Percentiles rank a stretch among this genome's conserved stretches.
phyloP scores from a whole-genome alignment of 2,888 invertebrate species.

The Cryptophagus acutangulus region DNA sequence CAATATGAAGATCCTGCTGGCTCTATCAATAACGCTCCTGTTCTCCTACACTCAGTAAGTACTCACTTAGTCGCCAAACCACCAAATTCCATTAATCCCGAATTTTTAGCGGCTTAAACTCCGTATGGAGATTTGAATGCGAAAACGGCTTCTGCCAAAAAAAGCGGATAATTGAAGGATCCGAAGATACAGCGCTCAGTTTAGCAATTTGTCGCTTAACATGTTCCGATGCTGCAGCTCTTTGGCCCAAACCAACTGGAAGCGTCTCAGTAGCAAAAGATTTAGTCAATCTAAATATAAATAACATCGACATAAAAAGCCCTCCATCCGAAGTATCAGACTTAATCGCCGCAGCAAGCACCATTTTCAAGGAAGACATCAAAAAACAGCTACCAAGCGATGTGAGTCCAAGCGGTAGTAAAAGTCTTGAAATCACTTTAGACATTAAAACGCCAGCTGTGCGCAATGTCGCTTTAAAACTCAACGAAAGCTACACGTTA shows the following conservation, averaged over 20 bases:
- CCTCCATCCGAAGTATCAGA: conserved; percentile 34
- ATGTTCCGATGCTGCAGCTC: conserved; percentile 55
- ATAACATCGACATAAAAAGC: conserved; percentile 52
- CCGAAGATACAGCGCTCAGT: conserved; percentile 46
- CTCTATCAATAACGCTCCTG: too few relatives aligned
- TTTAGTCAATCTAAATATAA: conserved; percentile 50
- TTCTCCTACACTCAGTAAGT: too few relatives aligned
- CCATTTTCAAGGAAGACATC: conserved; percentile 33
- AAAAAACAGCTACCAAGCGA: conserved; percentile 20
- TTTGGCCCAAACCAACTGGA: conserved; percentile 59
- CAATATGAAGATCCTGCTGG: too few relatives aligned
- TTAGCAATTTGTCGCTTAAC: conserved; percentile 61
- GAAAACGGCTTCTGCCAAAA: conserved; percentile 54
- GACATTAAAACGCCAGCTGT: conserved; percentile 33
- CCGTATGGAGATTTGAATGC: conserved; percentile 56
- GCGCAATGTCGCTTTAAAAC: conserved; percentile 48
- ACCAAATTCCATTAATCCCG: too few relatives aligned
- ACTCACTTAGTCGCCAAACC: too few relatives aligned
- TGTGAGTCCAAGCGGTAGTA: conserved; percentile 42
- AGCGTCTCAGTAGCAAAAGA: too few relatives aligned
- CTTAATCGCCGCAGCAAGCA: conserved; percentile 34
- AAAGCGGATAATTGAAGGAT: conserved; percentile 33
- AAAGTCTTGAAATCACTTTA: conserved; percentile 44
- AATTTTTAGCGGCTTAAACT: conserved; percentile 26
- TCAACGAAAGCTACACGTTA: conserved; percentile 58